These are phyloP conservation scores for Crotalus tigris DNA, from an alignment of 2,113 vertebrate species.

Conservation along the genomic window DNA sequence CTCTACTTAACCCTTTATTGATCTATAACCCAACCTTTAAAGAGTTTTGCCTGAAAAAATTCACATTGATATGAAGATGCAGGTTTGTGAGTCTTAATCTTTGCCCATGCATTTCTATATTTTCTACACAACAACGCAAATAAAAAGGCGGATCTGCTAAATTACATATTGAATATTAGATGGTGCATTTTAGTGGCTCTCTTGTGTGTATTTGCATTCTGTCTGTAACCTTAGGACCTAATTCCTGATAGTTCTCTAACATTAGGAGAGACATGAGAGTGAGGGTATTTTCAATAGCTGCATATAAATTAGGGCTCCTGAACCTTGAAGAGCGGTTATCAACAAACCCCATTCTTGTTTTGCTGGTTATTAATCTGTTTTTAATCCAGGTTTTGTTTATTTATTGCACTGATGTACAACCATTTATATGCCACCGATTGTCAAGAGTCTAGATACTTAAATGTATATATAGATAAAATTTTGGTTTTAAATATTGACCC, in stretches of 20 bases:
- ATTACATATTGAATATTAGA: background rate
- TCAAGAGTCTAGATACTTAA: background rate
- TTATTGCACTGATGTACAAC: background rate
- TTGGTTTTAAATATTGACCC: background rate
- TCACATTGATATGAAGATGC: background rate
- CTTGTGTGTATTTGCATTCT: background rate
- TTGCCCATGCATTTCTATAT: background rate
- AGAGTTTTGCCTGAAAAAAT: background rate
- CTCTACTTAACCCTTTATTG: background rate
- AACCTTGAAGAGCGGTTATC: background rate
- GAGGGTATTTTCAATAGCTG: background rate
- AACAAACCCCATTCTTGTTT: background rate
- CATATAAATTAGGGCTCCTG: background rate
- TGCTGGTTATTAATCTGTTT: background rate
- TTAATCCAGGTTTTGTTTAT: background rate
- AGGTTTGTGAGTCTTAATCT: background rate
- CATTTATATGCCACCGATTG: background rate
- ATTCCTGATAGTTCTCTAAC: background rate
- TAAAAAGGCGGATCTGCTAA: background rate
- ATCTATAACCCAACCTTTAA: background rate
- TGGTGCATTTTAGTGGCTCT: background rate
- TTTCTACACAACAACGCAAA: background rate
- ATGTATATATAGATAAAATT: background rate
- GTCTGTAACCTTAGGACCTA: too few relatives aligned
- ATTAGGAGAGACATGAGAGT: background rate